Evolutionary conservation across 2,797 vertebrate genomes (phyloP), one percentile per base, ranked within the genome.

Genomic region (Bothrops alternatus): DNA sequence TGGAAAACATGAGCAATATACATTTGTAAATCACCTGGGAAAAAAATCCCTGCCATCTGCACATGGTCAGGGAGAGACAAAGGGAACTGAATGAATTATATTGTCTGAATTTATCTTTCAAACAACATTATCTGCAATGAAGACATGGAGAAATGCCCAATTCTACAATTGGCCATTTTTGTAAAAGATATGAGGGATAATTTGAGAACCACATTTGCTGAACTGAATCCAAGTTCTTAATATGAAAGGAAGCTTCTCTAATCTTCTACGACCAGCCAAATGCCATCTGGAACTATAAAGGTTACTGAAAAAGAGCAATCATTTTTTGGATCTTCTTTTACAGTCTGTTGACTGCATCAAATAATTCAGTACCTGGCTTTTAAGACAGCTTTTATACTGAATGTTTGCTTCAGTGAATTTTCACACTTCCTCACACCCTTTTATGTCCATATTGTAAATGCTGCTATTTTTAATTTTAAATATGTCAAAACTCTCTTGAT

Each of bases 361-460:
- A 94, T 94, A 96, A 95, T 90, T 82, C 90, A 96, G 87, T 95
- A 92, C 87, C 87, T 93, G 82, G 58, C 25, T 96, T 95, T 95
- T 95, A 96, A 93, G 91, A 61, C 16, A 86, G 25, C 69, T 93
- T 94, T 94, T 95, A 95, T 94, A 95, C 60, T 86, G 28, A 91
- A 88, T 0, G 1, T 93, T 94, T 95, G 89, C 90, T 94, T 93
- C 91, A 92, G 90, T 91, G 88, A 90, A 93, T 86, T 94, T 69
- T 94, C 87, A 90, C 69, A 94, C n/a, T 25, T n/a, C 91, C 53
- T 86, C 88, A 94, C 89, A 63, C 53, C 42, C 56, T 96, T 96
- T 94, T 93, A 94, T 78, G 26, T 91, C 93, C 88, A 90, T 91
- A 87, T 89, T 95, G 92, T 94, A 93, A 96, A 93, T n/a, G 20